Conservation (phyloP, 2,797 vertebrate genomes). For the Sebastes variabilis region DNA sequence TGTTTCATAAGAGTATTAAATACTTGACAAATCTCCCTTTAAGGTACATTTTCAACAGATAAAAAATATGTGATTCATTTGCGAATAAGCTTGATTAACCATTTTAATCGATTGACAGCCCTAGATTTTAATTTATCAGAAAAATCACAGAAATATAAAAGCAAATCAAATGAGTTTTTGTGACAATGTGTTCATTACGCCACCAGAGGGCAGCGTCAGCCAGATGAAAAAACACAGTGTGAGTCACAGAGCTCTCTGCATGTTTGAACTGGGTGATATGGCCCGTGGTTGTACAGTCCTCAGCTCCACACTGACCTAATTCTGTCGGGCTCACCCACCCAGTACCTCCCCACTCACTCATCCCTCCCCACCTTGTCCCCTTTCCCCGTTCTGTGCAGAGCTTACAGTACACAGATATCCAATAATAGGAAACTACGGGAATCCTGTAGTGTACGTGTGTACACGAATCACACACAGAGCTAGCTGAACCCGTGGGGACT, state of each 20-base stretch:
- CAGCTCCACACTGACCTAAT: conserved; percentile 76
- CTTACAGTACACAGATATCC: conserved; percentile 4
- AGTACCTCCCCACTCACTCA: conserved; percentile 30
- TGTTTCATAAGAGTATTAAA: no score
- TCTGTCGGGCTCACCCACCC: conserved; percentile 64
- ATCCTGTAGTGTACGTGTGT: neutral
- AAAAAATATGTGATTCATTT: no score
- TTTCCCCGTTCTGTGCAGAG: neutral
- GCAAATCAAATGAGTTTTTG: neutral
- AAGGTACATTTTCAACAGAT: no score
- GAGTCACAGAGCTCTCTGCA: conserved; percentile 5
- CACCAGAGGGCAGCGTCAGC: conserved; percentile 67
- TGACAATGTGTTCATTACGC: neutral
- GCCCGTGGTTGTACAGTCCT: conserved; percentile 58
- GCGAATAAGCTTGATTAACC: no score
- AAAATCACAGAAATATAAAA: neutral
- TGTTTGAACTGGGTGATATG: conserved; percentile 57
- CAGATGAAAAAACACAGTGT: neutral
- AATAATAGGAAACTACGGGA: conserved; percentile 10
- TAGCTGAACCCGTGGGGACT: neutral
- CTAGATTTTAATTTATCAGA: neutral
- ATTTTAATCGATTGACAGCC: no score
- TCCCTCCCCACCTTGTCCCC: neutral
- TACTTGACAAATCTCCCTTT: no score
- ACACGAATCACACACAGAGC: conserved; percentile 3